These are phyloP conservation scores for Anastrepha ludens DNA, from an alignment of 1,140 invertebrate genomes.

Conservation along the genomic window DNA sequence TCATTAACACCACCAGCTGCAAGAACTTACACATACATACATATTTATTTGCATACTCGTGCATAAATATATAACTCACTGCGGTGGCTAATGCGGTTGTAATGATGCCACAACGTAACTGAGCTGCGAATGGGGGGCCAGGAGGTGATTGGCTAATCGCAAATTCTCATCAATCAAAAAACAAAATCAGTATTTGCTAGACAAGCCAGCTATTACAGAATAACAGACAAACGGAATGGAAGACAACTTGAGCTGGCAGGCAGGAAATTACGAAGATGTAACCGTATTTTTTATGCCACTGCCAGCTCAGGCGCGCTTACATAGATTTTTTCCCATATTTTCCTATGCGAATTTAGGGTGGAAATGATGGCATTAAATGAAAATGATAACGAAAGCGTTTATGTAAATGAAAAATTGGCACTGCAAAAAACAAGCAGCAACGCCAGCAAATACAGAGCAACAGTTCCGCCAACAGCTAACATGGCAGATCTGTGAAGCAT, in stretches of 20 bases:
- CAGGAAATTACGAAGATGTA: constrained; percentile 41
- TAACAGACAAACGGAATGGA: neutral
- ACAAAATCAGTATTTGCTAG: constrained; percentile 27
- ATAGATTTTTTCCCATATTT: neutral
- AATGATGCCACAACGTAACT: constrained; percentile 1
- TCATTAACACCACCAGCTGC: constrained; percentile 44
- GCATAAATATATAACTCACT: neutral
- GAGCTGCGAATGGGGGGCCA: neutral
- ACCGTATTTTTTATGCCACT: constrained; percentile 16
- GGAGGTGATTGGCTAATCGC: constrained; percentile 2
- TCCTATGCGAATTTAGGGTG: constrained; percentile 21
- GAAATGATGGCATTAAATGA: constrained; percentile 51
- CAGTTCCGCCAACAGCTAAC: neutral
- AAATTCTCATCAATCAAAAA: constrained; percentile 40
- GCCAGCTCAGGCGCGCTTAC: neutral
- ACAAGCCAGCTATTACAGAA: constrained; percentile 24
- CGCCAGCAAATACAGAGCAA: too few relatives aligned
- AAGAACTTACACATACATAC: neutral
- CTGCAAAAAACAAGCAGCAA: neutral
- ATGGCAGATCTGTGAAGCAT: neutral
- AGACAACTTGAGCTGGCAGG: constrained; percentile 12
- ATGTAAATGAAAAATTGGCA: constrained; percentile 32
- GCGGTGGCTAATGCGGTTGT: constrained; percentile 20
- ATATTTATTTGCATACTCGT: neutral
- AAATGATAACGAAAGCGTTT: constrained; percentile 50